Conservation (phyloP, 2,888 invertebrate species). For the Holacanthella duospinosa region DNA sequence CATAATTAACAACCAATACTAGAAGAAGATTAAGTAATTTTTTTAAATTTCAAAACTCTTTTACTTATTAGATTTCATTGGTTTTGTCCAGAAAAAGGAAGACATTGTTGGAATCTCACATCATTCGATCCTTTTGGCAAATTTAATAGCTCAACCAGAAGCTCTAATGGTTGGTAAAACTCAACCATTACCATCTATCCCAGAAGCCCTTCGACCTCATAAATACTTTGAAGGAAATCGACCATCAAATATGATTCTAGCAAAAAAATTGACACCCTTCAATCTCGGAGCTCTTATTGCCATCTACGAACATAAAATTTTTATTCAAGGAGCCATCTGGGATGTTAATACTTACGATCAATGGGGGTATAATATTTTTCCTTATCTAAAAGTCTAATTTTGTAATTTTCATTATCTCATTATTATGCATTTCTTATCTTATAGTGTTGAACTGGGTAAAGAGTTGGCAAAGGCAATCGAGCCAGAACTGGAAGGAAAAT, state of each 20-base stretch:
- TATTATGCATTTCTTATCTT: conserved; percentile 31
- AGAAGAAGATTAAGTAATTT: neutral
- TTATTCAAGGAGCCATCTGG: conserved; percentile 97
- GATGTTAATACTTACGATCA: conserved; percentile 99
- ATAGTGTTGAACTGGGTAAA: conserved; percentile 90
- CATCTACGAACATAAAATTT: conserved; percentile 97
- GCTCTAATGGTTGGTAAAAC: conserved; percentile 82
- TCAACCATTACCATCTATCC: conserved; percentile 25
- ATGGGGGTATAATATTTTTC: conserved; percentile 65
- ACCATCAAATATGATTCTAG: conserved; percentile 92
- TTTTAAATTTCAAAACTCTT: neutral
- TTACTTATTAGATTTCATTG: conserved; percentile 28
- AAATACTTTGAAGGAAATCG: conserved; percentile 95
- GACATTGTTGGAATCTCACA: conserved; percentile 31
- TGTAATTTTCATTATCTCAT: neutral
- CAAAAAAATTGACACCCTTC: conserved; percentile 85
- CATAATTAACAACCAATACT: neutral
- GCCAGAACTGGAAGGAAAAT: conserved; percentile 64
- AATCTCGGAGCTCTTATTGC: conserved; percentile 86
- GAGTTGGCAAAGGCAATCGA: conserved; percentile 97
- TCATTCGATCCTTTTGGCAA: conserved; percentile 67
- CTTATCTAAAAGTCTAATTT: neutral
- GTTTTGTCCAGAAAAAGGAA: conserved; percentile 34
- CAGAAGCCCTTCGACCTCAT: conserved; percentile 72
- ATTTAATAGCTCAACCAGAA: conserved; percentile 97